Evolutionary conservation across 2,888 invertebrate genomes (phyloP), one percentile per base, ranked within the genome.

Genomic region (Drosophila mimetica): DNA sequence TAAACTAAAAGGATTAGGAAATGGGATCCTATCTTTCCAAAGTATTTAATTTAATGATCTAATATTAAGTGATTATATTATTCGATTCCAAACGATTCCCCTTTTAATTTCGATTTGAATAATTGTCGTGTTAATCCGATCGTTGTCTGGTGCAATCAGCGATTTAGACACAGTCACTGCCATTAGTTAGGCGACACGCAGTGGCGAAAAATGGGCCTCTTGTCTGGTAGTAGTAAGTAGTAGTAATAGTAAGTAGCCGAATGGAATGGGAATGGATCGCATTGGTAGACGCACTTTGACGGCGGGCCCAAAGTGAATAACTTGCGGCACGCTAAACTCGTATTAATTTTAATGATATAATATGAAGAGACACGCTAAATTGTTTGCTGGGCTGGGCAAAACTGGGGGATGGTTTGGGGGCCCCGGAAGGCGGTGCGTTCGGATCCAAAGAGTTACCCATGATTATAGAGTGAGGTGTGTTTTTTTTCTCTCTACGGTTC

Each of bases 311-410:
- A 34, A 67, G 69, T 57, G 69, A 58, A 85, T 70, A 86, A 74
- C 84, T 81, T 76, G 69, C 58, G 70, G 72, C 85, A 85, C 88
- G 85, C 85, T 58, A 85, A 80, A 80, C 61, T 78, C 74, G 75
- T 88, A 88, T 85, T 85, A 85, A 85, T 80, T 86, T 88, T 88
- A 88, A 85, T 85, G 85, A 88, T 88, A 88, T 88, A 86, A 86
- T 80, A 86, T 74, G 79, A 74, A 59, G 75, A 79, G 83, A 77
- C 84, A 85, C 86, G 84, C 84, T 79, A 84, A 87, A 87, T 87
- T 83, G 88, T 84, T 84, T 87, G 79, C 83, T 76, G 79, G 34
- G 1, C 18, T 11, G 30, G 14, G n/a, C 9, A 5, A 22, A 2
- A 22, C 25, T n/a, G 11, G 46, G 28, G 25, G 44, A 9, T 14